Base-by-base conservation (phyloP, 2,888 invertebrate genomes). In the Orchestes rusci region DNA sequence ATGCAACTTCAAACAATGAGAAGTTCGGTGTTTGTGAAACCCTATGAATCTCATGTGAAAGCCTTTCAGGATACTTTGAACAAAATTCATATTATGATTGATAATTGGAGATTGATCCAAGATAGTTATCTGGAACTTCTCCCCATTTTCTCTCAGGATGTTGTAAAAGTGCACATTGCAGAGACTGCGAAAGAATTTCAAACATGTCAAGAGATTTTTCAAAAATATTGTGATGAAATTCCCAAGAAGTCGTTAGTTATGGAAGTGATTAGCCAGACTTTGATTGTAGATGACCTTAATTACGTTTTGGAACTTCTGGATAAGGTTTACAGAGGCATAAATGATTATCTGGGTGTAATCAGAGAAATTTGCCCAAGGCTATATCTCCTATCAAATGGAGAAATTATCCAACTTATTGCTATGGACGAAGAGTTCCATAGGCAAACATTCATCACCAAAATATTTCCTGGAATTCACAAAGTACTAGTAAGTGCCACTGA, bases 321-420 rank as follows among this genome's bases (percentile, higher is more conserved):
- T 54, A 79, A 76, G 65, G 82, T 89, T 36, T 83, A 83, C 60
- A 79, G 82, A 45, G 87, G 88, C 3, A 79, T 90, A 1, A 78
- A 81, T 56, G 76, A 76, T 57, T 90, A 89, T 64, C 70, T 90
- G 52, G 86, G 89, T 68, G 82, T 79, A 65, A 85, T 88, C 65
- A 70, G 88, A 55, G 67, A 84, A 4, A 82, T 74, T 64, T 89
- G 88, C 62, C 82, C 88, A 23, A 75, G 90, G 62, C 87, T 91
- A 61, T 90, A 88, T 72, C 90, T 91, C 61, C 70, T 92, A 39
- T 88, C 89, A 2, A 87, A 91, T 63, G 84, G 88, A 58, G 90
- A 91, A 68, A 78, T 91, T 73, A 71, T 91, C 53, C 85, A 88
- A 66, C 85, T 91, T 57, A 71, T 91, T 48, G 87, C 88, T 0